These are phyloP conservation scores for Pristis pectinata DNA, from an alignment of 2,797 vertebrate species.

Conservation along the genomic window DNA sequence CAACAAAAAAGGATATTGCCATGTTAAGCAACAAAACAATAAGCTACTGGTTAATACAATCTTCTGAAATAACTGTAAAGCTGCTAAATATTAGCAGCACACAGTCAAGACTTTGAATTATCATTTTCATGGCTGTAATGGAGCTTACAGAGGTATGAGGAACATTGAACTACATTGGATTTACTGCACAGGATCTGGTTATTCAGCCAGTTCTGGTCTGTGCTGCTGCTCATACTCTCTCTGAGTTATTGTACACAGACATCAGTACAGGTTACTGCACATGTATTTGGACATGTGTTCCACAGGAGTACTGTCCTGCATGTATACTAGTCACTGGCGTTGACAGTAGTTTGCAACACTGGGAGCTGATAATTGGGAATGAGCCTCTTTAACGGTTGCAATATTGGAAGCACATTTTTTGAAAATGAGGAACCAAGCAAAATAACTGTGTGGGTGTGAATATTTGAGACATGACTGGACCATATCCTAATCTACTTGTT, in stretches of 20 bases:
- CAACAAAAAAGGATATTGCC: too few species aligned
- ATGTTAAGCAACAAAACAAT: not conserved
- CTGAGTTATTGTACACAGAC: not conserved
- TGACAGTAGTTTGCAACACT: not conserved
- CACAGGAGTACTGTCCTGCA: not conserved
- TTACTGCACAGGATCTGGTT: not conserved
- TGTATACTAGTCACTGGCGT: not conserved
- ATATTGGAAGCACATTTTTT: not conserved
- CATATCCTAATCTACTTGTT: not conserved
- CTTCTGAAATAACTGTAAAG: not conserved
- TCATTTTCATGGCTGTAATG: not conserved
- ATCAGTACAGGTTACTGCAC: too few species aligned
- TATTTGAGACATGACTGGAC: too few species aligned
- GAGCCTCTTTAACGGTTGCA: not conserved
- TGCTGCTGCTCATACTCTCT: not conserved
- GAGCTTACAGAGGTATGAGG: not conserved
- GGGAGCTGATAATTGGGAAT: not conserved
- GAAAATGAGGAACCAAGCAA: not conserved
- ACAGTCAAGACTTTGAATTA: not conserved
- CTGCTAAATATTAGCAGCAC: slow-evolving; percentile 1
- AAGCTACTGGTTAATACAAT: not conserved
- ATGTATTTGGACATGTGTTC: not conserved
- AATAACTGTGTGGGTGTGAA: not conserved
- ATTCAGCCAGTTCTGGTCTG: too few species aligned
- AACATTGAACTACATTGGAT: not conserved